These are phyloP conservation scores for Tetragonula clypearis DNA, from an alignment of 1,140 invertebrate species.

Conservation along the genomic window DNA sequence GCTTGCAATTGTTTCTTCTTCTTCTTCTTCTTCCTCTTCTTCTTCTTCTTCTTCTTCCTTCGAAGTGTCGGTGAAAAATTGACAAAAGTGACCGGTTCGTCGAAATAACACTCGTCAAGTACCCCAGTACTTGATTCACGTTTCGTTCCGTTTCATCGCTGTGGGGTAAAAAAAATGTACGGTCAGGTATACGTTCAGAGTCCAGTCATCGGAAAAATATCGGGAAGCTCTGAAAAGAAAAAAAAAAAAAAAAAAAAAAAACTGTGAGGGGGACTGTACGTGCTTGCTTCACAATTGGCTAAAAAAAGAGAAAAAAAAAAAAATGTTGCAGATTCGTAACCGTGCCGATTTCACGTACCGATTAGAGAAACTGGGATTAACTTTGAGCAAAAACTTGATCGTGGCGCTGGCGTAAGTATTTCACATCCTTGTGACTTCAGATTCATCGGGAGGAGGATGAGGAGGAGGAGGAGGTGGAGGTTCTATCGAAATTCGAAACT, in stretches of 20 bases:
- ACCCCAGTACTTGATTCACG: neutral
- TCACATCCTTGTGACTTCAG: neutral
- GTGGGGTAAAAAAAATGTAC: too few relatives aligned
- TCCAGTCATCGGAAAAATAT: neutral
- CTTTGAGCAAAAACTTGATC: neutral
- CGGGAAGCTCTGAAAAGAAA: too few relatives aligned
- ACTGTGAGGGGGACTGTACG: neutral
- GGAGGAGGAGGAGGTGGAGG: neutral
- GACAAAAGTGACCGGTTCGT: slow-evolving; percentile 3
- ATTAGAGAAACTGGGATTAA: neutral
- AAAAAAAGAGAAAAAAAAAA: too few relatives aligned
- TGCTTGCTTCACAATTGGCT: neutral
- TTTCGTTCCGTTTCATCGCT: neutral
- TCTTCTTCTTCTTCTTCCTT: too few relatives aligned
- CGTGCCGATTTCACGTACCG: neutral
- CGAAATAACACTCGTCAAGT: neutral
- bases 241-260: too few relatives aligned
- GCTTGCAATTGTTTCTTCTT: too few relatives aligned
- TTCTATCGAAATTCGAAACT: too few relatives aligned
- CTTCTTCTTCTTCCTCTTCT: too few relatives aligned
- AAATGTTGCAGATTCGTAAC: neutral
- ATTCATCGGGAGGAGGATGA: neutral
- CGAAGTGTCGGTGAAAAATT: slow-evolving; percentile 38
- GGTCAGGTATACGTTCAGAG: neutral
- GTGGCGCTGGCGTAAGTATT: neutral